phyloP scores from a whole-genome alignment of 2,797 vertebrate species.

The Rhynchonycteris naso region DNA sequence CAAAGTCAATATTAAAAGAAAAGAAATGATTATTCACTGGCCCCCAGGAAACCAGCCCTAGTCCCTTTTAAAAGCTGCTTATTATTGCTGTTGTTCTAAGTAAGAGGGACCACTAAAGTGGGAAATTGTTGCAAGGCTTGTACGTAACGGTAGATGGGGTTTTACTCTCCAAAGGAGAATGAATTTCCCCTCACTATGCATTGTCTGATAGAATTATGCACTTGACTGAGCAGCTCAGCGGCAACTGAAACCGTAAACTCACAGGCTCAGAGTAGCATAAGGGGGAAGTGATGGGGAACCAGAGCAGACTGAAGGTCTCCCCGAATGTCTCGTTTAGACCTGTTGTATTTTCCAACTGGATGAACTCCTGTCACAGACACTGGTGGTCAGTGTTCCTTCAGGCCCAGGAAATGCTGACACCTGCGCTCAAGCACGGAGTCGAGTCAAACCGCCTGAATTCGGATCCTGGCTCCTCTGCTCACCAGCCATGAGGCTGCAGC shows the following conservation, averaged over 20 bases:
- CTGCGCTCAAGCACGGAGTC: neutral
- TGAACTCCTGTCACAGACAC: neutral
- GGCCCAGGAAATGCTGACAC: neutral
- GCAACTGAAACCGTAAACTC: neutral
- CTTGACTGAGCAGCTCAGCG: neutral
- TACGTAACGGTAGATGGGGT: neutral
- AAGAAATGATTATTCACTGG: neutral
- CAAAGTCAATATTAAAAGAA: neutral
- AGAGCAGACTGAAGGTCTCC: neutral
- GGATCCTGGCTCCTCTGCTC: neutral
- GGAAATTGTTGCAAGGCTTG: neutral
- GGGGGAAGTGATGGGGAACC: neutral
- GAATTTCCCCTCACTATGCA: neutral
- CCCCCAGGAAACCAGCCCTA: neutral
- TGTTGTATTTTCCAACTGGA: neutral
- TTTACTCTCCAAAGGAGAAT: constrained; percentile 2
- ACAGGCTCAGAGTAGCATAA: neutral
- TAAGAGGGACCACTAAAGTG: neutral
- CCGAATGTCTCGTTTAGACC: neutral
- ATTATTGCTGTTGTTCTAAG: neutral
- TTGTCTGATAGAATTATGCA: neutral
- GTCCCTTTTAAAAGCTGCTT: neutral
- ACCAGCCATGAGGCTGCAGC: no score
- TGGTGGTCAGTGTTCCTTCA: fast-evolving
- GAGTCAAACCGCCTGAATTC: neutral